These are phyloP conservation scores for Oppia nitens DNA, from an alignment of 1,140 invertebrate species.

Conservation along the genomic window DNA sequence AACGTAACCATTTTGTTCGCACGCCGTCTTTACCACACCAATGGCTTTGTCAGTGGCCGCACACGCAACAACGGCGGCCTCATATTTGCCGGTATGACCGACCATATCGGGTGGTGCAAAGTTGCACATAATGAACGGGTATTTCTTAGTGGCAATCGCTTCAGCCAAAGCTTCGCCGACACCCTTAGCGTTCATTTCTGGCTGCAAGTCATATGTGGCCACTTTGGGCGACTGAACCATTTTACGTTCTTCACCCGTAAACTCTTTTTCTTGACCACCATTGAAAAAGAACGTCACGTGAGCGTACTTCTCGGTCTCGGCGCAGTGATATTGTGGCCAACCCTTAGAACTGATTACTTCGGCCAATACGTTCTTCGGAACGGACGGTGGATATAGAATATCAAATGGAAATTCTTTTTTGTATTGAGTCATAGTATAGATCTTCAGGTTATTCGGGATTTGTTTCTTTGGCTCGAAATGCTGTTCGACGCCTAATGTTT, in stretches of 20 bases:
- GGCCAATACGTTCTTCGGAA: slow-evolving; percentile 32
- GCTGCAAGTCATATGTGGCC: slow-evolving; percentile 33
- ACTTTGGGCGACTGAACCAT: slow-evolving; percentile 37
- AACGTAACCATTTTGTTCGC: slow-evolving; percentile 29
- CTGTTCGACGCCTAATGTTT: slow-evolving; percentile 29
- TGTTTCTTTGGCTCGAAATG: slow-evolving; percentile 27
- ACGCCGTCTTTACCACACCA: slow-evolving; percentile 28
- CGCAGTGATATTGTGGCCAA: slow-evolving; percentile 32
- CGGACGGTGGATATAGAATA: slow-evolving; percentile 30
- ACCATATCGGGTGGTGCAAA: slow-evolving; percentile 37
- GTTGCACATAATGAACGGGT: slow-evolving; percentile 35
- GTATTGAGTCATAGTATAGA: slow-evolving; percentile 32
- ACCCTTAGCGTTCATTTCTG: slow-evolving; percentile 32
- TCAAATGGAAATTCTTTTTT: slow-evolving; percentile 33
- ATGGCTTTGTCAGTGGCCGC: slow-evolving; percentile 30
- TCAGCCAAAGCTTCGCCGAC: slow-evolving; percentile 32
- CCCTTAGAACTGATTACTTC: slow-evolving; percentile 29
- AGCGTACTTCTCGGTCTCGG: slow-evolving; percentile 36
- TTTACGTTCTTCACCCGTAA: slow-evolving; percentile 29
- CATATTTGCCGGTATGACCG: slow-evolving; percentile 34
- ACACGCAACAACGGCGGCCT: slow-evolving; percentile 31
- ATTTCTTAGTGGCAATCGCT: slow-evolving; percentile 27
- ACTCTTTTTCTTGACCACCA: slow-evolving; percentile 31
- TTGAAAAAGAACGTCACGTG: slow-evolving; percentile 38
- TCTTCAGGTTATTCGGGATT: slow-evolving; percentile 23